These are phyloP conservation scores for Drosophila monieri DNA, from an alignment of 2,888 invertebrate genomes.

Conservation along the genomic window DNA sequence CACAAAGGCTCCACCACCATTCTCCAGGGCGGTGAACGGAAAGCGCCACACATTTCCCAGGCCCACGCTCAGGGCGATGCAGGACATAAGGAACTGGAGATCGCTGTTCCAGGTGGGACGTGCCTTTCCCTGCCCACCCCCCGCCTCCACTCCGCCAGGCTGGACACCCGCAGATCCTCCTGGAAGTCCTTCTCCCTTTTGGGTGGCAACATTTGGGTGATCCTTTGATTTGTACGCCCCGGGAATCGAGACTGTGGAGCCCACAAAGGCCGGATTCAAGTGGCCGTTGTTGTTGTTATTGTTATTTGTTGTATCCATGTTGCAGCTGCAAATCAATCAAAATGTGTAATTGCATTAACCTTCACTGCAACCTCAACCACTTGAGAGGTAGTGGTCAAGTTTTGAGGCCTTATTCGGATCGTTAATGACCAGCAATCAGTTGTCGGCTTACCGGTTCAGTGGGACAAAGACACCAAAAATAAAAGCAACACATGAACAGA, in stretches of 20 bases:
- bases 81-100: slow-evolving; percentile 87
- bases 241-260: slow-evolving; percentile 70
- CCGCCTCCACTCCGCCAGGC: slow-evolving; percentile 1
- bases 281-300: slow-evolving; percentile 54
- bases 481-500: neutral
- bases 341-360: slow-evolving; percentile 38
- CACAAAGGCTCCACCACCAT: slow-evolving; percentile 88
- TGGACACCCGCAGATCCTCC: neutral
- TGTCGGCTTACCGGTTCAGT: slow-evolving; percentile 19
- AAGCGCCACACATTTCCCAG: slow-evolving; percentile 89
- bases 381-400: slow-evolving; percentile 61
- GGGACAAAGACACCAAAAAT: slow-evolving; percentile 5
- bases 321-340: slow-evolving; percentile 55
- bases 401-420: slow-evolving; percentile 47
- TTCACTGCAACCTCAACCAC: slow-evolving; percentile 28
- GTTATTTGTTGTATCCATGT: slow-evolving; percentile 39
- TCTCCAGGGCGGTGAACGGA: slow-evolving; percentile 87
- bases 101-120: slow-evolving; percentile 86
- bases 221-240: slow-evolving; percentile 62
- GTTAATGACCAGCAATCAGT: slow-evolving; percentile 9
- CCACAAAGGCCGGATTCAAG: slow-evolving; percentile 71
- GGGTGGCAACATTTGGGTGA: slow-evolving; percentile 15
- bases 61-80: slow-evolving; percentile 86
- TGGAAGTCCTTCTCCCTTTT: neutral
- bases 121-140: slow-evolving; percentile 40